phyloP scores from a whole-genome alignment of 2,113 vertebrate genomes.

The Protomyctophum bolini region DNA sequence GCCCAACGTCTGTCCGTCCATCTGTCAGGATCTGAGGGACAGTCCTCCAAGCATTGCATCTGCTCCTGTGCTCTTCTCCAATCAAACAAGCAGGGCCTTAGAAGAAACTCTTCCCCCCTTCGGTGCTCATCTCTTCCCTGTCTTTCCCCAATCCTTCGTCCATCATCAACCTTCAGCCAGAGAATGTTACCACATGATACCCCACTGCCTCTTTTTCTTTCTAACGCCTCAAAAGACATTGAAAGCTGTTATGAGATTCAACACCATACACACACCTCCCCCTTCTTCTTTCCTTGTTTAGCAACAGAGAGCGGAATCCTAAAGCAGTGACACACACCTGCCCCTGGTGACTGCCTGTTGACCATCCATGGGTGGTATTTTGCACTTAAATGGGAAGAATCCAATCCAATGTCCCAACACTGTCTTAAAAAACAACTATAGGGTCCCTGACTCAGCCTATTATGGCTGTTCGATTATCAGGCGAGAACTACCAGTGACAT shows the following conservation, averaged over 20 bases:
- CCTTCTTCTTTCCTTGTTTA: constrained; percentile 29
- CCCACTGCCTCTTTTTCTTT: constrained; percentile 73
- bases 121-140: not conserved
- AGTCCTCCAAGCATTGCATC: constrained; percentile 36
- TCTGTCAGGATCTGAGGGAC: constrained; percentile 11
- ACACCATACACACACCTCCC: constrained; percentile 26
- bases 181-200: constrained; percentile 76
- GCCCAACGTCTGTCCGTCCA: constrained; percentile 21
- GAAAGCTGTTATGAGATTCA: constrained; percentile 69
- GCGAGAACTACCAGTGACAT: constrained; percentile 22
- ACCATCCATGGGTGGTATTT: constrained; percentile 66
- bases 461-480: not conserved
- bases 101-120: constrained; percentile 42
- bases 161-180: constrained; percentile 66
- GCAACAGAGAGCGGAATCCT: constrained; percentile 35
- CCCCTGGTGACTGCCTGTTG: constrained; percentile 46
- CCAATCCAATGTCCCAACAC: constrained; percentile 25
- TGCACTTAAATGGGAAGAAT: constrained; percentile 61
- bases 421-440: constrained; percentile 43
- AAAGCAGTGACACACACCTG: constrained; percentile 40
- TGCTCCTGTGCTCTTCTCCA: constrained; percentile 47
- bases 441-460: constrained; percentile 35
- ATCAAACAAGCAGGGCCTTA: constrained; percentile 50
- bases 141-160: constrained; percentile 6
- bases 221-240: constrained; percentile 67